Evolutionary conservation across 1,140 invertebrate genomes (phyloP), one percentile per base, ranked within the genome.

Genomic region (Acarapis woodi): DNA sequence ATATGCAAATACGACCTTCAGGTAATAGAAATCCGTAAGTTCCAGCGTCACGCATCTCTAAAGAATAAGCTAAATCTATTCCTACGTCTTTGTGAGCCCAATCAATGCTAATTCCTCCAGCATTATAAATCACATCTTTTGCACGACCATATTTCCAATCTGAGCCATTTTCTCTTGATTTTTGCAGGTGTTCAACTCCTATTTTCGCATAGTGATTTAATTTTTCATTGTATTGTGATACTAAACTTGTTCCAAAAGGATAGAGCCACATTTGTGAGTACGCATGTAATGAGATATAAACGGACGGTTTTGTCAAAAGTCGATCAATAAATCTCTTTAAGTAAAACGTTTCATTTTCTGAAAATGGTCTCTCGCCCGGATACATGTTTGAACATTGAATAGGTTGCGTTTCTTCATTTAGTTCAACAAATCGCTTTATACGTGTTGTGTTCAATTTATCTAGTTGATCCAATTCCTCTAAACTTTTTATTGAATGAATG

Each of bases 241-340:
- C 38, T 2, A 47, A 30, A 10, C 36, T 40, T 37, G 66, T 68
- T 18, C 71, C 72, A 66, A 69, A 75, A n/a, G 71, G 71, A 45
- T 71, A 70, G 9, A 75, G 44, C 46, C 48, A 49, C 22, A 50
- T 20, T 36, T 50, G 48, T 2, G 40, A 43, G 28, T 50, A 50
- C 2, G 42, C 37, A 32, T 48, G 46, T 3, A 47, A 29, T 1
- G 46, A 38, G 16, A 48, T 40, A 22, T 36, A 48, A 3, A 40
- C 43, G n/a, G n/a, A n/a, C n/a, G n/a, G n/a, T n/a, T n/a, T n/a
- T n/a, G n/a, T n/a, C n/a, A n/a, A n/a, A n/a, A n/a, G n/a, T n/a
- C n/a, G n/a, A n/a, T n/a, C n/a, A n/a, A n/a, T n/a, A n/a, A n/a
- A n/a, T n/a, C n/a, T n/a, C n/a, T n/a, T n/a, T n/a, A n/a, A n/a